These are phyloP conservation scores for Apamea crenata DNA, from an alignment of 2,888 invertebrate genomes.

Conservation along the genomic window DNA sequence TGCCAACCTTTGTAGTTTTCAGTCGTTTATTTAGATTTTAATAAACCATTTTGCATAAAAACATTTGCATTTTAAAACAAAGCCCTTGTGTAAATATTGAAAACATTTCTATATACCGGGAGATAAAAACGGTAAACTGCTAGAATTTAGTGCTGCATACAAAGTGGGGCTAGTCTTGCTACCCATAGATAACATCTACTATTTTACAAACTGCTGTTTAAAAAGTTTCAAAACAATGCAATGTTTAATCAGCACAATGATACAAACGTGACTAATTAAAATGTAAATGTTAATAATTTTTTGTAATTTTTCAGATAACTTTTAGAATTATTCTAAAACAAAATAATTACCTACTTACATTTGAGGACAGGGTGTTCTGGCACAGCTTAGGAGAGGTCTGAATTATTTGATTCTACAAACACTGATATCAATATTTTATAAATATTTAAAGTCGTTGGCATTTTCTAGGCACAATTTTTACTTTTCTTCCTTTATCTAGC, in stretches of 20 bases:
- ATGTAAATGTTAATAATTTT: background rate
- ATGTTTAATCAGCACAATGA: slow-evolving; percentile 13
- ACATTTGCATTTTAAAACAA: slow-evolving; percentile 45
- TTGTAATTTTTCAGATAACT: background rate
- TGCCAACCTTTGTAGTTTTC: background rate
- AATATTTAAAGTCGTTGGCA: background rate
- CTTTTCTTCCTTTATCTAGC: background rate
- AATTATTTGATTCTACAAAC: background rate
- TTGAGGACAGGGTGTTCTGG: background rate
- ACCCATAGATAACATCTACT: slow-evolving; percentile 35
- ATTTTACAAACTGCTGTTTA: slow-evolving; percentile 21
- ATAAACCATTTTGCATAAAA: slow-evolving; percentile 28
- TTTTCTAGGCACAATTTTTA: background rate
- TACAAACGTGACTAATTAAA: background rate
- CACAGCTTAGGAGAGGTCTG: background rate
- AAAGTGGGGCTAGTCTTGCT: slow-evolving; percentile 21
- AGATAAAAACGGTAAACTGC: slow-evolving; percentile 46
- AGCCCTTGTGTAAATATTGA: slow-evolving; percentile 54
- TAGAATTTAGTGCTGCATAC: slow-evolving; percentile 41
- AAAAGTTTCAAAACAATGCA: slow-evolving; percentile 12
- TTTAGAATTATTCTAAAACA: background rate
- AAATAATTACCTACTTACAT: background rate
- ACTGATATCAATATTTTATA: background rate
- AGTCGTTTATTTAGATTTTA: slow-evolving; percentile 8
- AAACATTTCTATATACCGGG: slow-evolving; percentile 24